Evolutionary conservation across 2,888 invertebrate species (phyloP).

Genomic region (Thymelicus acteon): DNA sequence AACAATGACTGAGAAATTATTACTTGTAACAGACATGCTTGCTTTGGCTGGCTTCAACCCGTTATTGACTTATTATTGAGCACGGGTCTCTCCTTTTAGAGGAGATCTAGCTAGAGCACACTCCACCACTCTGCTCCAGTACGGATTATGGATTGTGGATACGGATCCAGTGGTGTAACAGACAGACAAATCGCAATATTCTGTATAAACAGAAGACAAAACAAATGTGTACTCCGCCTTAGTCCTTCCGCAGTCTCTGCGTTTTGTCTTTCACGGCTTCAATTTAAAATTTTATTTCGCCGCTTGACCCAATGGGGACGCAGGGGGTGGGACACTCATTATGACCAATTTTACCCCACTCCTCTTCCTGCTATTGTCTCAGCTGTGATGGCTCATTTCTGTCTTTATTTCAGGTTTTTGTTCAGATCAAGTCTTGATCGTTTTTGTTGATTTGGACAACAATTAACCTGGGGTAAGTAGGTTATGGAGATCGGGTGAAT

Average conservation of each 20-base stretch:
- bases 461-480: conserved; percentile 39
- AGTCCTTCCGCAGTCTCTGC: conserved; percentile 56
- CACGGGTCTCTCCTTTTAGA: too few species aligned
- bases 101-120: too few species aligned
- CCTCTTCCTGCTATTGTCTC: conserved; percentile 69
- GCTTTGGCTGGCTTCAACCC: too few species aligned
- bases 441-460: conserved; percentile 36
- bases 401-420: conserved; percentile 68
- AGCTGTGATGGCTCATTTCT: conserved; percentile 73
- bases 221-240: conserved; percentile 45
- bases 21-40: too few species aligned
- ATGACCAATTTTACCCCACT: conserved; percentile 80
- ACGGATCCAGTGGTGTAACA: too few species aligned
- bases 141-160: too few species aligned
- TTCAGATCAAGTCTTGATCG: conserved; percentile 42
- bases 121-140: too few species aligned
- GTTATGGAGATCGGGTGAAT: conserved; percentile 10
- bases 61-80: too few species aligned
- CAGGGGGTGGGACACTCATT: conserved; percentile 70
- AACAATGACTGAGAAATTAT: too few species aligned
- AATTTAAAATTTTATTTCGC: conserved; percentile 80
- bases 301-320: conserved; percentile 74
- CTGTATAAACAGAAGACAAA: not conserved
- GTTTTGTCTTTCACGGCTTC: conserved; percentile 78
- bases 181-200: too few species aligned